A percentile compares a stretch with the other conserved stretches of the same genome.
phyloP scores from a whole-genome alignment of 2,888 invertebrate species.

The Caenorhabditis doughertyi region DNA sequence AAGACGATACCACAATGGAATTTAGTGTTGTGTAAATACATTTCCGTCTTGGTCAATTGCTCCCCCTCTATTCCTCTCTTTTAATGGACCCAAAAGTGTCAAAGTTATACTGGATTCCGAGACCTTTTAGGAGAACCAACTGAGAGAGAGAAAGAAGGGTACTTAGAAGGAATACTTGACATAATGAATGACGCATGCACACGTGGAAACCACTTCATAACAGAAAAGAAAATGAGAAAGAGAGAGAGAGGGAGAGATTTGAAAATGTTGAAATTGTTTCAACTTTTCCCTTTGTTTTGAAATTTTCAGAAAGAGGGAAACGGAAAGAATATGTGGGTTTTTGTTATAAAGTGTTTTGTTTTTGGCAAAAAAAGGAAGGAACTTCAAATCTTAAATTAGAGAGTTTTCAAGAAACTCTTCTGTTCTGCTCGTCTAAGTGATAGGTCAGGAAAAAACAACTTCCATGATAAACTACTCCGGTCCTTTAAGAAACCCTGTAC shows the following conservation, averaged over 20 bases:
- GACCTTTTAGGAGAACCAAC: slow-evolving; percentile 25
- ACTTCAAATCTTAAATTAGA: background rate
- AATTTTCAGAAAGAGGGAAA: background rate
- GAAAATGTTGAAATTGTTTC: slow-evolving; percentile 14
- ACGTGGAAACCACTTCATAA: slow-evolving; percentile 29
- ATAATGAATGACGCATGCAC: slow-evolving; percentile 39
- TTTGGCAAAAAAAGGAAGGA: background rate
- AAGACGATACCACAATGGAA: slow-evolving; percentile 58
- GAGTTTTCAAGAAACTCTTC: background rate
- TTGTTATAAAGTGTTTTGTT: slow-evolving; percentile 7
- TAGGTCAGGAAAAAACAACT: too few relatives aligned
- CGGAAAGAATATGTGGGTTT: background rate
- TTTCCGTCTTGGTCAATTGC: slow-evolving; percentile 40
- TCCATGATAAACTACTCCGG: too few relatives aligned
- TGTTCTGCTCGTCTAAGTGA: background rate
- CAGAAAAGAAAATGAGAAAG: too few relatives aligned
- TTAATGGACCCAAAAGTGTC: slow-evolving; percentile 45
- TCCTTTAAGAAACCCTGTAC: too few relatives aligned
- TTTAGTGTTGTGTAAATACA: slow-evolving; percentile 48
- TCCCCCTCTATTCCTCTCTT: background rate
- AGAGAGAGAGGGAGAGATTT: slow-evolving; percentile 8
- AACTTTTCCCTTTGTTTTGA: background rate
- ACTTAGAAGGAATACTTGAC: slow-evolving; percentile 23
- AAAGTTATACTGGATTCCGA: slow-evolving; percentile 37
- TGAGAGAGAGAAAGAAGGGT: slow-evolving; percentile 4